Evolutionary conservation across 2,888 invertebrate species (phyloP).

Genomic region (Dexiosoma caninum): DNA sequence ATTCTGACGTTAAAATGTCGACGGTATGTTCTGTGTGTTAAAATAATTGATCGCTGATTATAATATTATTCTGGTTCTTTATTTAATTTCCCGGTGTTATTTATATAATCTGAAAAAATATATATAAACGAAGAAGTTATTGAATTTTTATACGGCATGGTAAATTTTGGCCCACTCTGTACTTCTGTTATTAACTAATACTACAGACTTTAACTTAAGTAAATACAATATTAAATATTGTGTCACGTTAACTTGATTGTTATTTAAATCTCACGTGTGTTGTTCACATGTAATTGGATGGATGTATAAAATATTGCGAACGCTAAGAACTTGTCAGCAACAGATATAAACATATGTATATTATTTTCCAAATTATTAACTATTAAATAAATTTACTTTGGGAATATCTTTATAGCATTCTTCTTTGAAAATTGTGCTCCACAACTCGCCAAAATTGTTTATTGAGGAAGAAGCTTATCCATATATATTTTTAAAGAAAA

Average conservation of each 20-base stretch:
- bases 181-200: slow-evolving; percentile 36
- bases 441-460: neutral
- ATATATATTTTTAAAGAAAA: neutral
- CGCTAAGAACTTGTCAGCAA: neutral
- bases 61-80: too few species aligned
- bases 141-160: neutral
- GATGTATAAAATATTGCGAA: neutral
- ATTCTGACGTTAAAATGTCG: too few species aligned
- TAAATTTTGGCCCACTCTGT: neutral
- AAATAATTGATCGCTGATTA: too few species aligned
- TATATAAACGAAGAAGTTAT: too few species aligned
- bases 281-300: slow-evolving; percentile 47
- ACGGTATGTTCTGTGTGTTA: too few species aligned
- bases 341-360: neutral
- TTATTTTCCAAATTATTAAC: neutral
- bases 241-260: slow-evolving; percentile 62
- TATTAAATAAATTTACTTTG: neutral
- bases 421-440: too few species aligned
- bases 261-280: slow-evolving; percentile 62
- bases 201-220: slow-evolving; percentile 5
- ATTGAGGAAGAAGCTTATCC: too few species aligned
- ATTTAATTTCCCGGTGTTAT: too few species aligned
- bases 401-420: neutral
- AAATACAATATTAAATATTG: slow-evolving; percentile 40
- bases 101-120: too few species aligned